Base-by-base conservation (phyloP, 2,888 invertebrate species). In the Archaeoteleia sp. region DNA sequence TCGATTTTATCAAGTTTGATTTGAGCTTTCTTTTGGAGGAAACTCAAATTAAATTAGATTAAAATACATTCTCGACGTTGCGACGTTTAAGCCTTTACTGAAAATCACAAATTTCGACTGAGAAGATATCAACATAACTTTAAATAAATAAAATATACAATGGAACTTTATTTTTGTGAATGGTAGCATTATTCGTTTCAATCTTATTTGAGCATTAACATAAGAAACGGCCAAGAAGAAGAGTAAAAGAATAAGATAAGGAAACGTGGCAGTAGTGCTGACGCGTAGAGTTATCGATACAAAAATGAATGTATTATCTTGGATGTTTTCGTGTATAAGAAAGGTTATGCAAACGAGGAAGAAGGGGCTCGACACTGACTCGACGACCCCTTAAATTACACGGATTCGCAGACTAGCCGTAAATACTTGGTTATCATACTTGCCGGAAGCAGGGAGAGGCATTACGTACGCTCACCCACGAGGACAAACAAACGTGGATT, bases 351-450 rank as follows among this genome's bases (percentile, higher is more conserved):
- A 40, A 10, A 51, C n/a, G 32, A 43, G 40, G 32, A 37, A 43
- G 32, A 12, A 34, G 29, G 23, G 27, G 9, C 30, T 8, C 30
- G 49, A 54, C 45, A 55, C 32, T 13, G 40, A 54, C 63, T 54
- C 57, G 48, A 62, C 67, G 73, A 73, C 74, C 73, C 75, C 74
- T 78, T 81, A 81, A 82, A 82, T 81, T 80, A 80, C 74, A 75
- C 74, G 77, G 77, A 77, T 78, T 80, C 74, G 72, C 73, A 67
- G 66, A 57, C 73, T 71, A 75, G 77, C 75, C 78, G 79, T 83
- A 83, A 83, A 83, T 83, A 83, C 78, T 80, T 77, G 82, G 83
- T 82, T 83, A 83, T 83, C 83, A 80, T 80, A 79, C 73, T 77
- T 74, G 78, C 78, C 80, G 80, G 80, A 81, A 79, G 74, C 76